Conservation (phyloP, 2,113 vertebrate species). For the Mus spicilegus region DNA sequence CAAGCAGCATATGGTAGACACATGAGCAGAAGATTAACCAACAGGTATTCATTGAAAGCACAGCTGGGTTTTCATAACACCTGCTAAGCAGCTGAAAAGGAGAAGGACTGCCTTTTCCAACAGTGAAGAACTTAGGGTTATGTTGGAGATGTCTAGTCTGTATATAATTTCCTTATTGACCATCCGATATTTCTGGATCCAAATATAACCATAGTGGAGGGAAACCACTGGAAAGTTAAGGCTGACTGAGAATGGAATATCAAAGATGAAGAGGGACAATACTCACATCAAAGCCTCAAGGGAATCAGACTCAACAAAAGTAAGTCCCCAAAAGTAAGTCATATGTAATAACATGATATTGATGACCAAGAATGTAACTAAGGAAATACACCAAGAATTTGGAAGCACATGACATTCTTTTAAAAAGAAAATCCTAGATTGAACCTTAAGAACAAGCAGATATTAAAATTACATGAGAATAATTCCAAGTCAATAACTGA, state of each 20-base stretch:
- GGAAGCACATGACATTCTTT: not conserved
- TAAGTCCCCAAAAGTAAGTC: not conserved
- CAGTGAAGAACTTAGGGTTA: not conserved
- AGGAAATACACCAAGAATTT: not conserved
- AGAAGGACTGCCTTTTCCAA: not conserved
- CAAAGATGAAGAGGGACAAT: not conserved
- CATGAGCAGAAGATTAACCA: not conserved
- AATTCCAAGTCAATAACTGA: not conserved
- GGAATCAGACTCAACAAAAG: not conserved
- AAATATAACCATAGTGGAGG: not conserved
- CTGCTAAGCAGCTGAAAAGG: not conserved
- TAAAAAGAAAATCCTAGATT: not conserved
- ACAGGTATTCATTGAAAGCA: not conserved
- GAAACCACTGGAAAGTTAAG: not conserved
- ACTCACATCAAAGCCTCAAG: not conserved
- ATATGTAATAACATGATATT: not conserved
- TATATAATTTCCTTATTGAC: not conserved
- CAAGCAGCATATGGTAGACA: rapidly evolving
- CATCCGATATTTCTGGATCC: not conserved
- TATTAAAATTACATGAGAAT: not conserved
- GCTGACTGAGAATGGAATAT: not conserved
- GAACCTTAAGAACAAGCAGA: not conserved
- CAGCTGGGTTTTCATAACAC: not conserved
- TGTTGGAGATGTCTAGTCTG: not conserved
- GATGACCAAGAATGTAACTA: not conserved